A percentile compares a stretch with the other conserved stretches of the same genome.
Conservation (phyloP, 2,888 invertebrate species). For the Nemurella pictetii region DNA sequence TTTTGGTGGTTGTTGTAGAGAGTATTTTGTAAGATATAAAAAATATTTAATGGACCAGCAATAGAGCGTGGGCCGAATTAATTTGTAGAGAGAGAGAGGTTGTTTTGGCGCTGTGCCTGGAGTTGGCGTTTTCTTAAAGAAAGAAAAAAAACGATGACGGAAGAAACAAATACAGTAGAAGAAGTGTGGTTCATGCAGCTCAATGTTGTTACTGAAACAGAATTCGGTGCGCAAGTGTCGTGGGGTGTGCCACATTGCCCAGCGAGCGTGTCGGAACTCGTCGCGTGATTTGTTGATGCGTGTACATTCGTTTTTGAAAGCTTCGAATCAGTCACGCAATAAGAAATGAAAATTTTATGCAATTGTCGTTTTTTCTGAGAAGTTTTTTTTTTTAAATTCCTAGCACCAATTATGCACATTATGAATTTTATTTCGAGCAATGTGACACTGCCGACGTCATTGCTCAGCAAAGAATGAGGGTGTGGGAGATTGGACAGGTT, state of each 20-base stretch:
- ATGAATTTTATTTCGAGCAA: not conserved
- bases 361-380: no score
- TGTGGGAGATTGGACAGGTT: no score
- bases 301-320: no score
- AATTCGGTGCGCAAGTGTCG: slow-evolving; percentile 38
- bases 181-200: slow-evolving; percentile 43
- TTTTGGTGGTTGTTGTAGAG: slow-evolving; percentile 4
- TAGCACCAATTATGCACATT: no score
- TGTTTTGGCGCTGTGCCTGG: not conserved
- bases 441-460: not conserved
- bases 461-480: not conserved
- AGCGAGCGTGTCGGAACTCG: not conserved
- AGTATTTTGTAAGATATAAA: slow-evolving; percentile 30
- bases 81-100: not conserved
- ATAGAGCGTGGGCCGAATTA: not conserved
- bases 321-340: no score
- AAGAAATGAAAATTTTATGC: no score
- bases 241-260: not conserved
- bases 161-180: slow-evolving; percentile 42
- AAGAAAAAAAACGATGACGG: slow-evolving; percentile 29
- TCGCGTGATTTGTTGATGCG: no score
- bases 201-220: slow-evolving; percentile 44
- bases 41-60: slow-evolving; percentile 41
- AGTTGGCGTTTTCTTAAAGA: not conserved
- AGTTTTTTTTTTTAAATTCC: no score